Evolutionary conservation across 1,140 invertebrate genomes (phyloP), one percentile per base, ranked within the genome.

Genomic region (Fopius arisanus): DNA sequence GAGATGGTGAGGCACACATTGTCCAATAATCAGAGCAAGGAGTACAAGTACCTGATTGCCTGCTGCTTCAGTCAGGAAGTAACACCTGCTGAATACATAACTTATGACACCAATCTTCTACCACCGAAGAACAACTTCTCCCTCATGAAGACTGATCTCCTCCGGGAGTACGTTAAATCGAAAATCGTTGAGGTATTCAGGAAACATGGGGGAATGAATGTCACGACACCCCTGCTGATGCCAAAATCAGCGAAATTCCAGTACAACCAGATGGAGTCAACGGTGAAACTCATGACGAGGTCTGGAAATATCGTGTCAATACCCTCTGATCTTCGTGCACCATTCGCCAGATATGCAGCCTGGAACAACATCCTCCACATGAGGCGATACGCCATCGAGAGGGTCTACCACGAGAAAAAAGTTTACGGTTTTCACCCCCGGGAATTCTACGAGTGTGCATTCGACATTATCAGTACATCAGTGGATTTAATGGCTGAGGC

Each of bases 361-460:
- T 93, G 94, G 86, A 94, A 94, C 80, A 92, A 93, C 14, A 92
- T 97, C 1, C 92, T 90, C 66, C 90, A 91, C 72, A 88, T 98
- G 71, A 94, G 96, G 79, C 90, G 97, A 78, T 98, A 96, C 82
- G 91, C 92, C 2, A 92, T 98, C 16, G 95, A 96, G 78, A 90
- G 93, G 75, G 96, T 98, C 2, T 98, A 93, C 81, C 90, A 96
- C 74, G 95, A 97, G 85, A 93, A 92, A 78, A 93, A 94, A 79
- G 80, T 82, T 43, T 91, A 91, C 78, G 95, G 95, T 7, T 93
- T 95, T 79, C 95, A 97, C 89, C 97, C 97, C 0, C 91, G 92
- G 76, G 96, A 98, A 88, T 89, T 95, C 5, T 93, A 93, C 72
- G 96, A 98, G 86, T 97, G 95, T 88, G 94, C 95, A 2, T 98